A percentile compares a stretch with the other conserved stretches of the same genome.
Evolutionary conservation across 2,888 invertebrate species (phyloP).

Genomic region (Agonopterix alstromeriana): DNA sequence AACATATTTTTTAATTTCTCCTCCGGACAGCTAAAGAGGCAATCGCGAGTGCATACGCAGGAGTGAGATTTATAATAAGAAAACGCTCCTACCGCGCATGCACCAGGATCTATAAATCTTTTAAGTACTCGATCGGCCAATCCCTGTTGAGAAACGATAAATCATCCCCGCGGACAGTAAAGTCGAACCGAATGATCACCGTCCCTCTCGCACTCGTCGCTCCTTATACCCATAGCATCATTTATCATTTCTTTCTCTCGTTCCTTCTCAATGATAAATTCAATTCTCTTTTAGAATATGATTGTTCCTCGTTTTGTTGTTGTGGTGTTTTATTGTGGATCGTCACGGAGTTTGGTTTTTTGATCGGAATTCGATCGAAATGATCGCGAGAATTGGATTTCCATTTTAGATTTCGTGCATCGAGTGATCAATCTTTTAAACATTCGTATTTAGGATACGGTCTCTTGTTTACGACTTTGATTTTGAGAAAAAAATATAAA

Average conservation of each 20-base stretch:
- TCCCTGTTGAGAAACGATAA: constrained; percentile 75
- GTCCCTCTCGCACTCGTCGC: constrained; percentile 53
- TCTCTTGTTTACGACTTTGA: constrained; percentile 22
- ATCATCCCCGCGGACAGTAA: constrained; percentile 67
- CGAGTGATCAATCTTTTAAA: constrained; percentile 59
- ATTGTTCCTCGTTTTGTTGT: constrained; percentile 74
- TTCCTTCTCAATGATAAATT: constrained; percentile 73
- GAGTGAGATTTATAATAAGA: constrained; percentile 75
- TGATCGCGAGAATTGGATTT: constrained; percentile 74
- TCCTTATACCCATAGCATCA: constrained; percentile 48
- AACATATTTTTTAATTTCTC: constrained; percentile 72
- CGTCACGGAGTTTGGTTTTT: constrained; percentile 71
- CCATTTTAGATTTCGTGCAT: constrained; percentile 63
- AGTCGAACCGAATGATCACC: constrained; percentile 50
- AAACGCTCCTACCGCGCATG: constrained; percentile 75
- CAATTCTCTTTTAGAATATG: constrained; percentile 74
- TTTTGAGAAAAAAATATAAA: neutral
- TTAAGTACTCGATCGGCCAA: constrained; percentile 72
- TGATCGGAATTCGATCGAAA: constrained; percentile 69
- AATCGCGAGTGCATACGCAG: constrained; percentile 64
- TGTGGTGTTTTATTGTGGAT: constrained; percentile 70
- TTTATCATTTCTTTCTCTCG: constrained; percentile 73
- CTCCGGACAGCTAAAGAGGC: constrained; percentile 58
- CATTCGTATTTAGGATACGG: constrained; percentile 18
- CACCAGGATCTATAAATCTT: constrained; percentile 73